Evolutionary conservation across 2,797 vertebrate species (phyloP).

Genomic region (Loris lydekkerianus): DNA sequence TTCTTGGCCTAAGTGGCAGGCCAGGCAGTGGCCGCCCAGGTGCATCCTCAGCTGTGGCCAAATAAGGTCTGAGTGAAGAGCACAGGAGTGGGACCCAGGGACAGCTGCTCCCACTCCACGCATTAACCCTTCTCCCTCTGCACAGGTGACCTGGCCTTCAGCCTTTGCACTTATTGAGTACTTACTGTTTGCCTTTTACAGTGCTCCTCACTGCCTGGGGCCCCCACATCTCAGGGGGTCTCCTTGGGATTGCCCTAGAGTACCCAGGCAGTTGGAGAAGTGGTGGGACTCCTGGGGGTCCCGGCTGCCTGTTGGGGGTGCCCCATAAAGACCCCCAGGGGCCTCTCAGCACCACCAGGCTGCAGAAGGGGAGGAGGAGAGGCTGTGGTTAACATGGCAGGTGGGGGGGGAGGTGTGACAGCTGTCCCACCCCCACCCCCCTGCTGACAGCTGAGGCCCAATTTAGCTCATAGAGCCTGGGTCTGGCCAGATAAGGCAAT

Average conservation of each 20-base stretch:
- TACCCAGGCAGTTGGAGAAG: not conserved
- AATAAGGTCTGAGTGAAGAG: conserved; percentile 43
- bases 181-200: not conserved
- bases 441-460: conserved; percentile 76
- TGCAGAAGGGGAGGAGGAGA: not conserved
- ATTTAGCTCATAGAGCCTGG: conserved; percentile 58
- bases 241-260: not conserved
- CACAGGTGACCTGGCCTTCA: too few species aligned
- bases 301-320: not conserved
- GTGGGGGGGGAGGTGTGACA: not conserved
- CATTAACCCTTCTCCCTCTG: not conserved
- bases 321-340: conserved; percentile 88
- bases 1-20: conserved; percentile 21
- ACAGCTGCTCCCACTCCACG: not conserved
- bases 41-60: conserved; percentile 50
- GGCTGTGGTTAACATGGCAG: not conserved
- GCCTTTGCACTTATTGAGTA: fast-evolving
- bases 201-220: not conserved
- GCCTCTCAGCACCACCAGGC: conserved; percentile 85
- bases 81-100: fast-evolving
- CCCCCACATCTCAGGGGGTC: not conserved
- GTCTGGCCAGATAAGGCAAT: conserved; percentile 62
- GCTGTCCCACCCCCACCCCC: not conserved
- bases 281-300: too few species aligned
- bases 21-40: conserved; percentile 4